A percentile compares a stretch with the other conserved stretches of the same genome.
phyloP scores from a whole-genome alignment of 2,888 invertebrate species.

The Luperina nickerlii region DNA sequence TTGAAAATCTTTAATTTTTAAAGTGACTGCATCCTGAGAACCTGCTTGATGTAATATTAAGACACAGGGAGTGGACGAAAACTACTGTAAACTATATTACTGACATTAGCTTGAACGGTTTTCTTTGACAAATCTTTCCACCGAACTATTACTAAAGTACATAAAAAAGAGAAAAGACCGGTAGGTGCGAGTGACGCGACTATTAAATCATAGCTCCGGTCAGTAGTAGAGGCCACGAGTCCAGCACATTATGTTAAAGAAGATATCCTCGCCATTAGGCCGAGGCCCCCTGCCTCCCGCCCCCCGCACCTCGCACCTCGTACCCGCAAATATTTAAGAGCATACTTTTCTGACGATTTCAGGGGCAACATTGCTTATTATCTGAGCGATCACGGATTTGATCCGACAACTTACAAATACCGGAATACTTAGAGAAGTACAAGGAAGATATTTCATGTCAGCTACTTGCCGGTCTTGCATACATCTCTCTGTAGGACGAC shows the following conservation, averaged over 20 bases:
- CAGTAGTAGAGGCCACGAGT: not conserved
- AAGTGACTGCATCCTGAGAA: no score
- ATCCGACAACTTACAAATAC: constrained; percentile 10
- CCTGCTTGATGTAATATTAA: not conserved
- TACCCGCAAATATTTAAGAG: constrained; percentile 30
- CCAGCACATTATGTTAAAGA: not conserved
- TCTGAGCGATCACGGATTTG: constrained; percentile 45
- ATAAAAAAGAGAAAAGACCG: not conserved
- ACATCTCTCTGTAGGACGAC: not conserved
- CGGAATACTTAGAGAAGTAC: not conserved
- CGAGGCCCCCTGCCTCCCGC: constrained; percentile 31
- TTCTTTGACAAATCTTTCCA: not conserved
- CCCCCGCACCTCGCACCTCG: constrained; percentile 15
- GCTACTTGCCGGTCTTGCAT: not conserved
- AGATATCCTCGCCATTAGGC: constrained; percentile 59
- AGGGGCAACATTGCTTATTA: constrained; percentile 51
- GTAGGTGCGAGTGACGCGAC: not conserved
- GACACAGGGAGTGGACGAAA: not conserved
- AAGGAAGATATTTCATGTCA: not conserved
- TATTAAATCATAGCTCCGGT: not conserved
- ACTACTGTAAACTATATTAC: not conserved
- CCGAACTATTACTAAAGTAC: not conserved
- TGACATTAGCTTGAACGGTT: not conserved
- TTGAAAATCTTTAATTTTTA: not conserved
- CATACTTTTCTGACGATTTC: constrained; percentile 59